phyloP scores from a whole-genome alignment of 2,888 invertebrate genomes.

The Rhimphoctona megacephalus region DNA sequence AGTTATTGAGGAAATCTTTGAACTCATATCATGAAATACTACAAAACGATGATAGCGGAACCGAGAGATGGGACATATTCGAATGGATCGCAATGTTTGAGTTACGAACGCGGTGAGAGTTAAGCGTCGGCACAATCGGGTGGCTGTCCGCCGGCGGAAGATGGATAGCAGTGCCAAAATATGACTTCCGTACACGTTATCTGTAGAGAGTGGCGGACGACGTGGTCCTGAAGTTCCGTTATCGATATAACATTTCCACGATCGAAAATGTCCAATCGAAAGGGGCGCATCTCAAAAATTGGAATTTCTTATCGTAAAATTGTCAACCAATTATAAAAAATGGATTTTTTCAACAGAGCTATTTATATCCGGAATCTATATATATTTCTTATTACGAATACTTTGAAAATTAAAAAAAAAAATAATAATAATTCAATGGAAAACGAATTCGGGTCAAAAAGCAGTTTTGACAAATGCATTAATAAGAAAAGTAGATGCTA shows the following conservation, averaged over 20 bases:
- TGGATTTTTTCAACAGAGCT: not conserved
- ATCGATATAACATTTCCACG: conserved; percentile 56
- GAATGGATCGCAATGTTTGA: conserved; percentile 59
- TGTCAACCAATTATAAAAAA: not conserved
- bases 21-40: conserved; percentile 45
- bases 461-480: not conserved
- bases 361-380: not conserved
- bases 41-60: conserved; percentile 56
- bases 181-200: conserved; percentile 76
- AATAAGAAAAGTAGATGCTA: not conserved
- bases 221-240: conserved; percentile 56
- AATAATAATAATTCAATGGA: not conserved
- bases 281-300: conserved; percentile 14
- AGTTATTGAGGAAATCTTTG: conserved; percentile 27
- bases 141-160: conserved; percentile 75
- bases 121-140: conserved; percentile 74
- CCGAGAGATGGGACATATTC: conserved; percentile 45
- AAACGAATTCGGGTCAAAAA: not conserved
- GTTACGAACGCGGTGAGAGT: conserved; percentile 76
- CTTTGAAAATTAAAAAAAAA: not conserved
- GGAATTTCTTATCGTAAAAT: conserved; percentile 14
- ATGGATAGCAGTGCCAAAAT: conserved; percentile 77
- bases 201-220: conserved; percentile 45
- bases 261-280: conserved; percentile 53
- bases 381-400: not conserved